Conservation (phyloP, 2,888 invertebrate species). For the Polylopha cassiicola region DNA sequence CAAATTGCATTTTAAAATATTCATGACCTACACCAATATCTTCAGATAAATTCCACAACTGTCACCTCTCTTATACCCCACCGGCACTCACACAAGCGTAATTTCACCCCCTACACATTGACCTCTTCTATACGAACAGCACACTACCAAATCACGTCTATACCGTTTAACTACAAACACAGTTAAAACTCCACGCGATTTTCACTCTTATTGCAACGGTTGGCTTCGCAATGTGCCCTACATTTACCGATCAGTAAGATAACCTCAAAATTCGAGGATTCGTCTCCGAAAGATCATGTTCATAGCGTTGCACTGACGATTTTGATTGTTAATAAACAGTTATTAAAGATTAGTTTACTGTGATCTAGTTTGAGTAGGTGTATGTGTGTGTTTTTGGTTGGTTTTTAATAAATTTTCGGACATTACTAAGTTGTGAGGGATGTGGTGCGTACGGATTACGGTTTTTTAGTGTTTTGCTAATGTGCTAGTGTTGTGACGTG, state of each 20-base stretch:
- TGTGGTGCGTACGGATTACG: slow-evolving; percentile 26
- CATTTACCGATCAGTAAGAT: slow-evolving; percentile 64
- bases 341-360: slow-evolving; percentile 23
- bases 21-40: slow-evolving; percentile 24
- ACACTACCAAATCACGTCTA: slow-evolving; percentile 38
- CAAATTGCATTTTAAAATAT: too few relatives aligned
- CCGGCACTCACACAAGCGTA: slow-evolving; percentile 43
- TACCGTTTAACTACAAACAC: slow-evolving; percentile 45
- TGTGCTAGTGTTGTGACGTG: slow-evolving; percentile 5
- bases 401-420: slow-evolving; percentile 9
- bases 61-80: slow-evolving; percentile 28
- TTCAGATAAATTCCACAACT: slow-evolving; percentile 32
- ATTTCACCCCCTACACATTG: slow-evolving; percentile 37
- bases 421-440: slow-evolving; percentile 19
- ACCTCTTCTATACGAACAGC: slow-evolving; percentile 26
- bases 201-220: slow-evolving; percentile 48
- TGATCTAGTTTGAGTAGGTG: slow-evolving; percentile 1
- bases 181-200: slow-evolving; percentile 41
- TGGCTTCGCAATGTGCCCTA: slow-evolving; percentile 59
- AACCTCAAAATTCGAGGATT: slow-evolving; percentile 69
- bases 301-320: slow-evolving; percentile 28
- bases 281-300: slow-evolving; percentile 43
- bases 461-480: slow-evolving; percentile 16
- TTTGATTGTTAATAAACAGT: slow-evolving; percentile 27
- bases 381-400: not conserved